A percentile compares a stretch with the other conserved stretches of the same genome.
Evolutionary conservation across 2,113 vertebrate genomes (phyloP).

Genomic region (Podarcis muralis): DNA sequence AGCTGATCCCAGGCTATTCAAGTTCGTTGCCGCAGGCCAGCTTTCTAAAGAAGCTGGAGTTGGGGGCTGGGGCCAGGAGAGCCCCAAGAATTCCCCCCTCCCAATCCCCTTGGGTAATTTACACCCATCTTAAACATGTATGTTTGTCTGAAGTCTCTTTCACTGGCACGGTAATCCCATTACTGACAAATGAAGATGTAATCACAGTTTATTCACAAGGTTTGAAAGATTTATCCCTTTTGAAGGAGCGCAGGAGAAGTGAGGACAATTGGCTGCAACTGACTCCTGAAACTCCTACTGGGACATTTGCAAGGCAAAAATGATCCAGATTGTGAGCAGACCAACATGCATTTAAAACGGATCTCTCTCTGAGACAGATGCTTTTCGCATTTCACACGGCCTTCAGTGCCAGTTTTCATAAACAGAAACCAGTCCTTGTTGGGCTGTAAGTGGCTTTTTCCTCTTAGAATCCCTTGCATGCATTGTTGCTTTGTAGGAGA

Average conservation of each 20-base stretch:
- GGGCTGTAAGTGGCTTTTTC: background rate
- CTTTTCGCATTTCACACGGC: background rate
- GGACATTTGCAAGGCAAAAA: conserved; percentile 45
- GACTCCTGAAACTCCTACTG: conserved; percentile 74
- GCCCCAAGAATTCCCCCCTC: conserved; percentile 58
- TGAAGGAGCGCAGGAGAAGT: conserved; percentile 65
- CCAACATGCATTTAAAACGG: background rate
- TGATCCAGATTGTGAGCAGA: background rate
- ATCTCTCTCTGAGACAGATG: background rate
- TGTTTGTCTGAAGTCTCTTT: conserved; percentile 76
- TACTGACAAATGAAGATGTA: conserved; percentile 88
- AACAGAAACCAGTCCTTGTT: background rate
- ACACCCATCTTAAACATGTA: conserved; percentile 80
- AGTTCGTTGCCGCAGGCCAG: conserved; percentile 59
- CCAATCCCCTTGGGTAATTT: conserved; percentile 75
- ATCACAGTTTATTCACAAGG: conserved; percentile 79
- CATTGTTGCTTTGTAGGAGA: background rate
- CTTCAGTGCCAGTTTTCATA: background rate
- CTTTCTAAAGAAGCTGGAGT: conserved; percentile 46
- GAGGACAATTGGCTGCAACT: conserved; percentile 71
- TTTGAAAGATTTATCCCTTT: conserved; percentile 78
- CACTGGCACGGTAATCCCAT: conserved; percentile 85
- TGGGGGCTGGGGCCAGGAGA: conserved; percentile 46
- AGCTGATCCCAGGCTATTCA: conserved; percentile 72
- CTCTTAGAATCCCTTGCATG: background rate